Evolutionary conservation across 1,140 invertebrate genomes (phyloP), one percentile per base, ranked within the genome.

Genomic region (Drosophila nikananu): DNA sequence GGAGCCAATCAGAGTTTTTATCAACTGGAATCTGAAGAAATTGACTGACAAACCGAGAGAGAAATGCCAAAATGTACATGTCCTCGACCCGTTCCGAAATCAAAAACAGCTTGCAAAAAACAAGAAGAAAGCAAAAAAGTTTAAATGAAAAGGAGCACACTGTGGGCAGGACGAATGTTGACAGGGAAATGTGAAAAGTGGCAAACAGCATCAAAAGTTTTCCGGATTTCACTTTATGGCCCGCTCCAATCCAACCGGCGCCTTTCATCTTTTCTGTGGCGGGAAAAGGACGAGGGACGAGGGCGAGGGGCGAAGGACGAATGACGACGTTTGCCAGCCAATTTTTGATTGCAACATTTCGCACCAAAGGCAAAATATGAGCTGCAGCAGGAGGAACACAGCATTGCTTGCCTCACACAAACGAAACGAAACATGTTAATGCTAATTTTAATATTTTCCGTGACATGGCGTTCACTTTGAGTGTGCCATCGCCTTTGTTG

Each of bases 361-460:
- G 90, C 90, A 92, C 82, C 77, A 81, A 81, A 77, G 80, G 84
- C 84, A 83, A 83, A 83, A 68, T 57, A 46, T 58, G 61, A 61
- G 61, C 60, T n/a, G 46, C 44, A 54, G 54, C 54, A 55, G 52
- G 32, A 39, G 54, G 32, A 23, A 48, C 51, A 77, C 49, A 9
- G 30, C 30, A 30, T 30, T 78, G 62, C 25, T 51, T 51, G 25
- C 5, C 25, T 23, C 46, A 27, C 17, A 27, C 48, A 51, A 27
- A 51, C 21, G 44, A 80, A 80, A 64, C 80, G 63, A 75, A 67
- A 81, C 78, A 91, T 90, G 79, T 81, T 89, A 86, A 86, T 74
- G 83, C 77, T 92, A 87, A 92, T 92, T 92, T 87, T 71, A 80
- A 92, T 91, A 92, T 92, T 91, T 91, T 87, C 57, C 87, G 77